Conservation (phyloP, 2,797 vertebrate species). For the Halcyon smyrnensis region DNA sequence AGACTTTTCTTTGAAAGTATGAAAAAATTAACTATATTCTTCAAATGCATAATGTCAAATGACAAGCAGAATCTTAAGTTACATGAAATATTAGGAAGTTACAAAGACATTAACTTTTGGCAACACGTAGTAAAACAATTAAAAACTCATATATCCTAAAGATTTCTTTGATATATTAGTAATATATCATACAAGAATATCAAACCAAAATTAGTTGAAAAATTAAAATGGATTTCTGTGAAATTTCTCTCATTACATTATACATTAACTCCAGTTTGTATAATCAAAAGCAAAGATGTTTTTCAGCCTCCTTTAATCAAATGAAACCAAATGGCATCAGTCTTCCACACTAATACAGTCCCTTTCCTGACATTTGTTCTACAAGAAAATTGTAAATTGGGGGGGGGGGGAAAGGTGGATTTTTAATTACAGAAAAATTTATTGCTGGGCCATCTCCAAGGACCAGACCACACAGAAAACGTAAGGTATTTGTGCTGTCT, state of each 20-base stretch:
- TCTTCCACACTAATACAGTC: slow-evolving; percentile 23
- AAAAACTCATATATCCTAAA: slow-evolving; percentile 69
- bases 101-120: slow-evolving; percentile 29
- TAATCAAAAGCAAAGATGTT: slow-evolving; percentile 9
- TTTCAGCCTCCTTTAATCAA: slow-evolving; percentile 47
- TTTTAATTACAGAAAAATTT: background rate
- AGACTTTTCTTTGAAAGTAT: background rate
- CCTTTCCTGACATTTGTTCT: slow-evolving; percentile 33
- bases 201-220: slow-evolving; percentile 62
- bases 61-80: slow-evolving; percentile 33
- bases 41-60: slow-evolving; percentile 16
- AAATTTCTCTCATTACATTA: slow-evolving; percentile 41
- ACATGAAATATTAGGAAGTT: slow-evolving; percentile 39
- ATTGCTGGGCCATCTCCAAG: background rate
- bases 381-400: background rate
- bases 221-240: slow-evolving; percentile 53
- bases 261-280: slow-evolving; percentile 8
- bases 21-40: slow-evolving; percentile 29
- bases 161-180: slow-evolving; percentile 55
- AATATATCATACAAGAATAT: slow-evolving; percentile 1
- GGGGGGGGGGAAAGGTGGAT: background rate
- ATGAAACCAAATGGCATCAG: slow-evolving; percentile 58
- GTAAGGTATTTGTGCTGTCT: background rate
- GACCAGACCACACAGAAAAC: background rate
- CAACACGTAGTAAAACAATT: slow-evolving; percentile 52